These are phyloP conservation scores for Valencia hispanica DNA, from an alignment of 2,797 vertebrate species.

Conservation along the genomic window DNA sequence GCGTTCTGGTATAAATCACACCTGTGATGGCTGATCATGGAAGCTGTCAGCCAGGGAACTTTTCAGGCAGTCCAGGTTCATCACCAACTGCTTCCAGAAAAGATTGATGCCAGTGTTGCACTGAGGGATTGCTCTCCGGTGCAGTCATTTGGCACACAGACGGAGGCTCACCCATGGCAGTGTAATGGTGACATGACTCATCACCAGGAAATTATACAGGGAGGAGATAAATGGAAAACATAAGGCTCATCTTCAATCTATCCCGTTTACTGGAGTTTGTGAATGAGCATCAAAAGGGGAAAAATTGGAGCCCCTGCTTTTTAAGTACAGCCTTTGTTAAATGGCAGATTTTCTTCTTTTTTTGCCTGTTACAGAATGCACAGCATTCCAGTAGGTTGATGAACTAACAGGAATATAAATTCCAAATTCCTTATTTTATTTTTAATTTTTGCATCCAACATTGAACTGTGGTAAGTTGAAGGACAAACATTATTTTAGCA, in stretches of 20 bases:
- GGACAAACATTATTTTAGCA: slow-evolving; percentile 59
- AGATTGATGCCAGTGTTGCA: slow-evolving; percentile 68
- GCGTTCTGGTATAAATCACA: slow-evolving; percentile 71
- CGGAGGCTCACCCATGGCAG: slow-evolving; percentile 68
- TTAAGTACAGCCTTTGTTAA: slow-evolving; percentile 24
- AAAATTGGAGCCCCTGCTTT: slow-evolving; percentile 35
- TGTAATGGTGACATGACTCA: slow-evolving; percentile 69
- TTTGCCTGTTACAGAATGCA: slow-evolving; percentile 36
- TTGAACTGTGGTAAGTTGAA: slow-evolving; percentile 12
- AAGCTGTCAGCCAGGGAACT: slow-evolving; percentile 69
- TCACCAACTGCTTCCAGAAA: slow-evolving; percentile 58
- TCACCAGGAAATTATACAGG: slow-evolving; percentile 61
- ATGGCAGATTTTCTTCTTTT: slow-evolving; percentile 19
- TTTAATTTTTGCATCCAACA: slow-evolving; percentile 24
- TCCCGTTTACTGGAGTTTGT: slow-evolving; percentile 45
- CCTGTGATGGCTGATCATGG: slow-evolving; percentile 74
- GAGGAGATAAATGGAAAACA: slow-evolving; percentile 63
- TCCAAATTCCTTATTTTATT: no score
- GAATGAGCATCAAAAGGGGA: slow-evolving; percentile 41
- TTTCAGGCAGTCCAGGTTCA: slow-evolving; percentile 70
- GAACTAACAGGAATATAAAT: slow-evolving; percentile 43
- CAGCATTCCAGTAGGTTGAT: slow-evolving; percentile 41
- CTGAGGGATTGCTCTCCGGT: slow-evolving; percentile 72
- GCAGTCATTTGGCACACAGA: slow-evolving; percentile 70
- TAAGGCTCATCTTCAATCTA: slow-evolving; percentile 55